phyloP scores from a whole-genome alignment of 2,797 vertebrate genomes.

The Phylloscopus collybita region DNA sequence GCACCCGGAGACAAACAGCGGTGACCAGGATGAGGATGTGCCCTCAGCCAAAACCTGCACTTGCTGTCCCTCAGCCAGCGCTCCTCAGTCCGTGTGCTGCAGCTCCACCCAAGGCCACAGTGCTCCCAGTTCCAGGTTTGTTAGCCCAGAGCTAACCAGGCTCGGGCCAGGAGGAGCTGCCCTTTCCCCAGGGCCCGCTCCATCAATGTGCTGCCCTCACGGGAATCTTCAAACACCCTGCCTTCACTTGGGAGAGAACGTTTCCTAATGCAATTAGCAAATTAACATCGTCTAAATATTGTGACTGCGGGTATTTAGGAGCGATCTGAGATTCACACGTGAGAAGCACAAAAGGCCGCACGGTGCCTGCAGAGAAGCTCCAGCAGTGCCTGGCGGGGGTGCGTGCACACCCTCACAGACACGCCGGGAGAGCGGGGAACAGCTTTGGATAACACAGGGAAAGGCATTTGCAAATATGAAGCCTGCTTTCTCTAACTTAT shows the following conservation, averaged over 20 bases:
- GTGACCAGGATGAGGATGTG: neutral
- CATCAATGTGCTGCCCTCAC: neutral
- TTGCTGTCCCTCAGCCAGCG: neutral
- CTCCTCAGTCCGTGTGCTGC: neutral
- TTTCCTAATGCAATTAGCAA: neutral
- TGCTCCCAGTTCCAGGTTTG: neutral
- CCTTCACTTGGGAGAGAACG: neutral
- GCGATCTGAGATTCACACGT: neutral
- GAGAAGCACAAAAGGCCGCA: neutral
- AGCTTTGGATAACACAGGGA: neutral
- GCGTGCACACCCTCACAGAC: neutral
- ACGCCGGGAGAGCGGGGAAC: neutral
- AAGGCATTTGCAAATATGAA: neutral
- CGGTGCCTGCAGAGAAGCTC: neutral
- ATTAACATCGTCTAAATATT: neutral
- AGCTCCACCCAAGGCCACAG: rapidly evolving
- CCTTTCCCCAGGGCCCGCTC: neutral
- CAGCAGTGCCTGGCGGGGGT: neutral
- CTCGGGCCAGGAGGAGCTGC: neutral
- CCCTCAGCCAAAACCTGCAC: rapidly evolving
- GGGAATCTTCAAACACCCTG: neutral
- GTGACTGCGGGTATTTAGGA: neutral
- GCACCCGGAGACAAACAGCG: rapidly evolving
- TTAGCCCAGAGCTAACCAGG: rapidly evolving
- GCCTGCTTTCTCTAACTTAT: neutral